These are phyloP conservation scores for Idaea straminata DNA, from an alignment of 2,888 invertebrate genomes.

Conservation along the genomic window DNA sequence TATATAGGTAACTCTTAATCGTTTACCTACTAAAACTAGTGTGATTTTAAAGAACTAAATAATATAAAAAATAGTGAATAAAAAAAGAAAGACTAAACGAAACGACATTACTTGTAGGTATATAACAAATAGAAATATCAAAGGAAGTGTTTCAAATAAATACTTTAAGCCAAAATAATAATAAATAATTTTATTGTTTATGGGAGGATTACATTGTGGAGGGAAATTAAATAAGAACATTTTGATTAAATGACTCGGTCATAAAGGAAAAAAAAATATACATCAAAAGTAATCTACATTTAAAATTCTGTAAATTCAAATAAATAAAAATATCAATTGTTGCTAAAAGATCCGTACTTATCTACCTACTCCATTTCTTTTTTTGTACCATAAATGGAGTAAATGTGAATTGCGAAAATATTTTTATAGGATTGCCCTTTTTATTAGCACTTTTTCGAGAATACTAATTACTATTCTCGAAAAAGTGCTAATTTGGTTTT, in stretches of 20 bases:
- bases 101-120: slow-evolving; percentile 59
- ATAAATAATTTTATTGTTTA: slow-evolving; percentile 29
- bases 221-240: background rate
- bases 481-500: too few species aligned
- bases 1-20: slow-evolving; percentile 46
- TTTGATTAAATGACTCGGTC: background rate
- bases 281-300: too few species aligned
- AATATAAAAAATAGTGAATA: slow-evolving; percentile 51
- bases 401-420: too few species aligned
- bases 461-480: too few species aligned
- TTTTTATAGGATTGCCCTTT: too few species aligned
- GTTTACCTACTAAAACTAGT: slow-evolving; percentile 26
- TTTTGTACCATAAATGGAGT: too few species aligned
- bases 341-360: too few species aligned
- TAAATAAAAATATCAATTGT: too few species aligned
- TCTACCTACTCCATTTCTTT: too few species aligned
- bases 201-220: background rate
- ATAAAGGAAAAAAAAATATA: too few species aligned
- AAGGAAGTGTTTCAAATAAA: slow-evolving; percentile 56
- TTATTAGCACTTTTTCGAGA: too few species aligned
- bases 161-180: slow-evolving; percentile 35
- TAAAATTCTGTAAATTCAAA: too few species aligned
- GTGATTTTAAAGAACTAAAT: slow-evolving; percentile 78
- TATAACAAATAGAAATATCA: slow-evolving; percentile 41
- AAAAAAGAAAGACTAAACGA: slow-evolving; percentile 61